Percentiles rank a stretch among this genome's conserved stretches.
These are phyloP conservation scores for Macrophya annulata DNA, from an alignment of 2,888 invertebrate genomes.

Conservation along the genomic window DNA sequence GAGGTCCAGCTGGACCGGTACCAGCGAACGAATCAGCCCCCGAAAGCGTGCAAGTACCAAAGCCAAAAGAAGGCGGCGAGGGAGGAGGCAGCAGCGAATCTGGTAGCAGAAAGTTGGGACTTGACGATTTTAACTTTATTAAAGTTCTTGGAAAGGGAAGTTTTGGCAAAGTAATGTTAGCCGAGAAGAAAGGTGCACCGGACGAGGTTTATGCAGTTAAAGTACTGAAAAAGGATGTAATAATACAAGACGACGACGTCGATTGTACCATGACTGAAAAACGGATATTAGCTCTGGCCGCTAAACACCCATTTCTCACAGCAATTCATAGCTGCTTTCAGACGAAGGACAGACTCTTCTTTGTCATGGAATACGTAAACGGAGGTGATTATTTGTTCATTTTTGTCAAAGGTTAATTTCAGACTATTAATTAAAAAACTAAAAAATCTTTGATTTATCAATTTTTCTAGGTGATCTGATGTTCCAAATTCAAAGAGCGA, in stretches of 20 bases:
- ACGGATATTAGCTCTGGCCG: conserved; percentile 97
- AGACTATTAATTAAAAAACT: not conserved
- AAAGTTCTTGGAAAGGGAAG: conserved; percentile 99
- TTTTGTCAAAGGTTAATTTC: too few species aligned
- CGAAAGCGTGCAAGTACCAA: not conserved
- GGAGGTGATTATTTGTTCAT: conserved; percentile 82
- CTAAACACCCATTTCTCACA: conserved; percentile 98
- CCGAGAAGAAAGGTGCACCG: conserved; percentile 92
- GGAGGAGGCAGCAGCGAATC: conserved; percentile 64
- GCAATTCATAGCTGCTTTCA: conserved; percentile 99
- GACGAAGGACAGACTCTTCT: conserved; percentile 97
- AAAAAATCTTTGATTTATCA: not conserved
- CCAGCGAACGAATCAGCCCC: conserved; percentile 41
- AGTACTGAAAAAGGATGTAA: conserved; percentile 98
- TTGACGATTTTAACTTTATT: conserved; percentile 97
- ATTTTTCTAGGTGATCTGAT: conserved; percentile 88
- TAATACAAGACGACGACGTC: conserved; percentile 99
- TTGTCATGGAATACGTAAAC: conserved; percentile 99
- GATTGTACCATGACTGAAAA: conserved; percentile 99
- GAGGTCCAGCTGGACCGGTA: not conserved
- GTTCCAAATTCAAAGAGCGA: conserved; percentile 99
- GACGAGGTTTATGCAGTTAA: conserved; percentile 96
- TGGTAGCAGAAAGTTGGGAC: conserved; percentile 83
- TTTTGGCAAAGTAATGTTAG: conserved; percentile 99
- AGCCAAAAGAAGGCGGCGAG: conserved; percentile 60